Percentiles rank a stretch among this genome's conserved stretches.
Evolutionary conservation across 1,140 invertebrate species (phyloP).

Genomic region (Caenorhabditis tropicalis): DNA sequence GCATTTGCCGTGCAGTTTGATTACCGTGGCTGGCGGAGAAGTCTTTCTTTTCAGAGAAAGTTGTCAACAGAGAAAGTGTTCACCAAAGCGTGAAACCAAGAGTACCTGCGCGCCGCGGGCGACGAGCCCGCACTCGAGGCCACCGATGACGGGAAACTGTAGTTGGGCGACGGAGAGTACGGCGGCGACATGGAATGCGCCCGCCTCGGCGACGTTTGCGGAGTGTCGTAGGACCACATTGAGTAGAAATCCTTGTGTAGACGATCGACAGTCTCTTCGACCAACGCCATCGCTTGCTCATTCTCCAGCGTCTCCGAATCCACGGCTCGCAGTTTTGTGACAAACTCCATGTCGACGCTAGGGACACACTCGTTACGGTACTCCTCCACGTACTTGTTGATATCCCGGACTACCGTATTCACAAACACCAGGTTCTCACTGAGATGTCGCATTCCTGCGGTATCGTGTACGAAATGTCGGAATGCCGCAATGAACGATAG

Average conservation of each 20-base stretch:
- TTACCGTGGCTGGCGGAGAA: no score
- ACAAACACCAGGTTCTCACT: slow-evolving; percentile 19
- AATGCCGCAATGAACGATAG: background rate
- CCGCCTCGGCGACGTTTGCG: slow-evolving; percentile 6
- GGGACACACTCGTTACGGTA: slow-evolving; percentile 29
- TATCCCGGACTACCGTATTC: slow-evolving; percentile 47
- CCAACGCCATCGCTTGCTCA: background rate
- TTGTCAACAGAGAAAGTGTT: no score
- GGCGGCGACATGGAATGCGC: background rate
- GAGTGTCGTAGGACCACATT: slow-evolving; percentile 30
- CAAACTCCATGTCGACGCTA: background rate
- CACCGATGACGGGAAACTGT: slow-evolving; percentile 6
- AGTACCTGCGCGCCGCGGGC: background rate
- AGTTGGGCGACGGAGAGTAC: background rate
- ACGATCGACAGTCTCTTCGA: background rate
- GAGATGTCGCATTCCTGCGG: slow-evolving; percentile 39
- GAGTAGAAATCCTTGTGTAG: slow-evolving; percentile 51
- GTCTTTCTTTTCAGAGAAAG: no score
- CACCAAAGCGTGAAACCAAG: no score
- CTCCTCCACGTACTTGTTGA: slow-evolving; percentile 18
- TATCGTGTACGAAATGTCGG: slow-evolving; percentile 48
- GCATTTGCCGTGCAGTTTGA: no score
- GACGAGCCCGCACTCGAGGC: background rate
- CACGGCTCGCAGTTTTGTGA: background rate
- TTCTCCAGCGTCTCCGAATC: background rate